Conservation (phyloP, 2,113 vertebrate genomes). For the Anguilla japonica region DNA sequence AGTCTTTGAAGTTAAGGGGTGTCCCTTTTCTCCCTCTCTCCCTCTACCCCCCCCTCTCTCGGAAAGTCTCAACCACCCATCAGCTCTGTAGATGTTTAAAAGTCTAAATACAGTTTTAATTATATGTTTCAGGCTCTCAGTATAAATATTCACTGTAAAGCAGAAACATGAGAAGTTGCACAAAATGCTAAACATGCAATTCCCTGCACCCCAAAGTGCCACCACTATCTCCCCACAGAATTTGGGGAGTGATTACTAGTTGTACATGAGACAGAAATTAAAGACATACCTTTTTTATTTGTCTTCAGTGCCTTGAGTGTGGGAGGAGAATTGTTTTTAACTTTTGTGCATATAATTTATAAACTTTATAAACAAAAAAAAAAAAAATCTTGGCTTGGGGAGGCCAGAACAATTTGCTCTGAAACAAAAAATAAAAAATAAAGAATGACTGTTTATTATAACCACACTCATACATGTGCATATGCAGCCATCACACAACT, state of each 20-base stretch:
- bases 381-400: conserved; percentile 24
- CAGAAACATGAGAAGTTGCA: conserved; percentile 45
- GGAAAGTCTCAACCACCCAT: conserved; percentile 19
- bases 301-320: conserved; percentile 15
- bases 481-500: background rate
- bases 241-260: conserved; percentile 72
- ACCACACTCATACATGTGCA: background rate
- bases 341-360: conserved; percentile 26
- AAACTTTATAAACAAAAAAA: conserved; percentile 27
- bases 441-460: background rate
- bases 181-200: conserved; percentile 52
- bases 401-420: background rate
- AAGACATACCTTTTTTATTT: conserved; percentile 50
- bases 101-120: conserved; percentile 48
- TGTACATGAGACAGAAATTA: conserved; percentile 67
- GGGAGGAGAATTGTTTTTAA: conserved; percentile 32
- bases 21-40: background rate
- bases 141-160: conserved; percentile 45
- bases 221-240: conserved; percentile 61
- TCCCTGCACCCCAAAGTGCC: conserved; percentile 38
- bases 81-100: conserved; percentile 41
- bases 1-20: conserved; percentile 31
- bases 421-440: conserved; percentile 13
- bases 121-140: conserved; percentile 33
- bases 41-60: conserved; percentile 1